Base-by-base conservation (phyloP, 2,888 invertebrate species). In the Trichogramma evanescens region DNA sequence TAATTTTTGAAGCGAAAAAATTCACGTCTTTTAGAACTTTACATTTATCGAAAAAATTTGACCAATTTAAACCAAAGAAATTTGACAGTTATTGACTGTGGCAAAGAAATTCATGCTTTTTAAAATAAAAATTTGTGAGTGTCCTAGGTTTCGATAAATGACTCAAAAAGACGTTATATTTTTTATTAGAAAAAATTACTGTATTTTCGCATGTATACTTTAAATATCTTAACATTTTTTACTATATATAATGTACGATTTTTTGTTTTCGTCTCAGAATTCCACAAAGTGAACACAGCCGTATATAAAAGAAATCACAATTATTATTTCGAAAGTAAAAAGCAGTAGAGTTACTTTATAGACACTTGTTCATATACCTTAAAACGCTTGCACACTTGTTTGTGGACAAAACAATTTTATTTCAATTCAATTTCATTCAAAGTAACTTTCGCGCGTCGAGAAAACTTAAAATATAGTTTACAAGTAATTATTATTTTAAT, bases 251-350 rank as follows among this genome's bases (percentile, higher is more conserved):
- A 26, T 26, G 26, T 26, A 26, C 26, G 26, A 26, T 26, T 26
- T 26, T 26, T 26, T 26, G 62, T 62, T 62, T 50, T 56, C 57
- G 53, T 62, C 52, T 62, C 40, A 57, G 52, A 53, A 62, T 62
- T 62, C 52, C 54, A 61, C 54, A 50, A 61, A 59, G 53, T 58
- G 61, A 64, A 64, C 62, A 64, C 64, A 64, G 64, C 59, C 64
- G 59, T 64, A 64, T 40, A 50, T 59, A 61, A 64, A 54, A 58
- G 52, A 64, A 59, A 64, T 64, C 64, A 64, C 59, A 64, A 64
- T 59, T 53, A 64, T 5, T 26, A 26, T 2, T 26, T 26, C 26
- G 26, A 26, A 26, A 26, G 26, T 26, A 26, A 26, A 26, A 26
- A 1, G 26, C 26, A 26, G 26, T 26, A 26, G 26, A 26, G 3